phyloP scores from a whole-genome alignment of 2,797 vertebrate species.

The Pantherophis alleghaniensis region DNA sequence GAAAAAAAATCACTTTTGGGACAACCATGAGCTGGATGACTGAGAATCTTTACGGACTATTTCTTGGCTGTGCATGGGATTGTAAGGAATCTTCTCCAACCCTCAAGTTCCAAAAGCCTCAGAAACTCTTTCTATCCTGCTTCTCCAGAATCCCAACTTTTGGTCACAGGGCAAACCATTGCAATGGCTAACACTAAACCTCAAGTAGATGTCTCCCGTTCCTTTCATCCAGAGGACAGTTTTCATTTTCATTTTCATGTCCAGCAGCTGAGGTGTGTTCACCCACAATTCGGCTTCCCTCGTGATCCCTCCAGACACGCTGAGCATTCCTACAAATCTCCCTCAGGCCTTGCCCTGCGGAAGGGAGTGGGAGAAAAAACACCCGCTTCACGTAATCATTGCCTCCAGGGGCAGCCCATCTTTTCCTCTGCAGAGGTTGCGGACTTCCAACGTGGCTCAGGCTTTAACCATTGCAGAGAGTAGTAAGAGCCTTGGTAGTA shows the following conservation, averaged over 20 bases:
- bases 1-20: no score
- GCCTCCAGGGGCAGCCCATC: no score
- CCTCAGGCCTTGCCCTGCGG: background rate
- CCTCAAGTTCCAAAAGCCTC: background rate
- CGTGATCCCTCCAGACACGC: background rate
- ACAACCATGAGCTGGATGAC: no score
- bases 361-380: background rate
- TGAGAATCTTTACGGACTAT: background rate
- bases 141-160: background rate
- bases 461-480: no score
- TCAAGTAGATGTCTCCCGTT: background rate
- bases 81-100: background rate
- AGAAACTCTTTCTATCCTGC: background rate
- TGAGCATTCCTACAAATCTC: background rate
- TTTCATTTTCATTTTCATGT: background rate
- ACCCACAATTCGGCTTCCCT: background rate
- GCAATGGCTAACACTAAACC: background rate
- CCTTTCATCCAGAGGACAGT: background rate
- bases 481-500: no score
- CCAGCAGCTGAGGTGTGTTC: background rate
- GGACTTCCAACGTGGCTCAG: no score
- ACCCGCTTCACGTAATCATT: no score
- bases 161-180: background rate
- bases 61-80: background rate
- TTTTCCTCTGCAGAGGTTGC: no score